Conservation (phyloP, 2,113 vertebrate genomes). For the Raja brachyura region DNA sequence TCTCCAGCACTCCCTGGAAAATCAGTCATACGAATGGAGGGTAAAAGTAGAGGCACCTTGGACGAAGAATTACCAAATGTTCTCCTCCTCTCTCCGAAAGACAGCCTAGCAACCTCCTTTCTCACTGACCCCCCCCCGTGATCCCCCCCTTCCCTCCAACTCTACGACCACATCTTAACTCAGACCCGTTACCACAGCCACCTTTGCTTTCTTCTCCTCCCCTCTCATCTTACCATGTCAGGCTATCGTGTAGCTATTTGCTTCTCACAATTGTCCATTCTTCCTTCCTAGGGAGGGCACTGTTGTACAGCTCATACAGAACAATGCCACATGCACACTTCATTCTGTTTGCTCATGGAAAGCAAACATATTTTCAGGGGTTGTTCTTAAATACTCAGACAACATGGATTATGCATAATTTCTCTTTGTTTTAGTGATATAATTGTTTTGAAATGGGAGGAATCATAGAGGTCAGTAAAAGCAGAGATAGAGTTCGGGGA, state of each 20-base stretch:
- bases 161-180: too few species aligned
- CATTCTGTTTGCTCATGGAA: not conserved
- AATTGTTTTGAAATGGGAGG: not conserved
- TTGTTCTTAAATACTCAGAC: not conserved
- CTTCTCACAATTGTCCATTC: not conserved
- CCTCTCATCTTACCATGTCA: not conserved
- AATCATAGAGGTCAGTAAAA: too few species aligned
- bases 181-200: too few species aligned
- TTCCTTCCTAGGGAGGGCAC: not conserved
- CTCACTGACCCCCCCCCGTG: too few species aligned
- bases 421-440: not conserved
- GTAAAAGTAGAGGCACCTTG: not conserved
- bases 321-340: not conserved
- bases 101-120: too few species aligned
- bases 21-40: not conserved
- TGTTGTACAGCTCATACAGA: slow-evolving; percentile 23
- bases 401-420: not conserved
- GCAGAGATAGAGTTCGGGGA: too few species aligned
- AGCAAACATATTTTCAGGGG: not conserved
- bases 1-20: not conserved
- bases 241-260: not conserved
- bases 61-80: not conserved
- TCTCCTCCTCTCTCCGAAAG: too few species aligned
- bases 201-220: too few species aligned
- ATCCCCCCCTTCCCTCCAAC: too few species aligned